Base-by-base conservation (phyloP, 1,140 invertebrate genomes). In the Aradophagus sp. region DNA sequence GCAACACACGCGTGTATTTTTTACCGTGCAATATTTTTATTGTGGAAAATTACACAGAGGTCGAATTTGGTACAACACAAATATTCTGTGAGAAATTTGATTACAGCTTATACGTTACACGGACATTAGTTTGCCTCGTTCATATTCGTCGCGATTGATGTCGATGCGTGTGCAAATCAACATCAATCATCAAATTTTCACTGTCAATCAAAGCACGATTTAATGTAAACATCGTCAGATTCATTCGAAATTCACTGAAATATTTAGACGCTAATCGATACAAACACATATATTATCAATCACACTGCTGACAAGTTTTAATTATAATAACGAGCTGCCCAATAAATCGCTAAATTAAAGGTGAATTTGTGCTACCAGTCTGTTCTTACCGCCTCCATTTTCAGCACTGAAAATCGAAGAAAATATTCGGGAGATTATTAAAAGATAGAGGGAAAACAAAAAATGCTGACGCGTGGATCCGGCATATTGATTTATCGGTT, bases 241-340 rank as follows among this genome's bases (percentile, higher is more conserved):
- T 59, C 45, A 50, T 47, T 55, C 34, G 61, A 55, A 47, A 55
- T 65, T 65, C 50, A 55, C 55, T 55, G 41, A 34, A 65, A 47
- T 55, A 27, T 10, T n/a, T 44, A 15, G 41, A 5, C 35, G 15
- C 19, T 34, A 45, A 68, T 53, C 53, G 55, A 68, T 59, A 53
- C 31, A 47, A 59, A 59, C 59, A 58, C 47, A 45, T 45, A 31
- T 26, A 20, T 52, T 39, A 58, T 67, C 53, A 45, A 67, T 67
- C 62, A 66, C 12, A 8, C n/a, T 1, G 19, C 14, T 38, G 52
- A 66, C 44, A 55, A 32, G 50, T 65, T 48, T 44, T 27, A 48
- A 65, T 44, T 6, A 58, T 58, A 26, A 52, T 52, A 48, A 66
- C 44, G 29, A 66, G 19, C 27, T 1, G 5, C 0, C 14, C 44